Conservation (phyloP, 1,140 invertebrate genomes). For the Dendrolimus punctatus region DNA sequence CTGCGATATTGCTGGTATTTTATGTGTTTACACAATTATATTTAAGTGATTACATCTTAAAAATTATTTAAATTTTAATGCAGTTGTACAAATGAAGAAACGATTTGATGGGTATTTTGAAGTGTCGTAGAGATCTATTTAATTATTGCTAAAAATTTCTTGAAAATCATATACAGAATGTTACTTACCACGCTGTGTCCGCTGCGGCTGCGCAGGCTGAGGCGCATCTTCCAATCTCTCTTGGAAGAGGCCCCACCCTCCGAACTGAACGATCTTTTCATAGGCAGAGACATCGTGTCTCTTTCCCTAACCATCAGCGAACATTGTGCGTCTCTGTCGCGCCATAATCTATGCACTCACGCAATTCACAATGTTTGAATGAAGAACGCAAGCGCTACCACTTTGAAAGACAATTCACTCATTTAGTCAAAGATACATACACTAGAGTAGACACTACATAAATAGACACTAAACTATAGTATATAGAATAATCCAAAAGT, state of each 20-base stretch:
- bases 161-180: constrained; percentile 1
- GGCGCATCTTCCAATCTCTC: constrained; percentile 58
- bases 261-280: constrained; percentile 55
- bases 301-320: constrained; percentile 16
- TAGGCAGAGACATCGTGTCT: constrained; percentile 42
- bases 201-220: constrained; percentile 56
- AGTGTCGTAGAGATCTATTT: background rate
- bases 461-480: too few species aligned
- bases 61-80: too few species aligned
- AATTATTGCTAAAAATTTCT: background rate
- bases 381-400: background rate
- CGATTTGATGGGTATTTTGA: background rate
- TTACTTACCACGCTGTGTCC: constrained; percentile 55
- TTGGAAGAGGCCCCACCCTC: constrained; percentile 44
- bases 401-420: background rate
- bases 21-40: too few species aligned
- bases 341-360: constrained; percentile 4
- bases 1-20: too few species aligned
- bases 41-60: too few species aligned
- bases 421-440: background rate
- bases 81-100: background rate
- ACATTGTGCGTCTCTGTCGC: constrained; percentile 35
- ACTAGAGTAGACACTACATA: too few species aligned
- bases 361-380: background rate
- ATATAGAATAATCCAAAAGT: too few species aligned